Conservation (phyloP, 2,888 invertebrate genomes). For the Drosophila atripex region DNA sequence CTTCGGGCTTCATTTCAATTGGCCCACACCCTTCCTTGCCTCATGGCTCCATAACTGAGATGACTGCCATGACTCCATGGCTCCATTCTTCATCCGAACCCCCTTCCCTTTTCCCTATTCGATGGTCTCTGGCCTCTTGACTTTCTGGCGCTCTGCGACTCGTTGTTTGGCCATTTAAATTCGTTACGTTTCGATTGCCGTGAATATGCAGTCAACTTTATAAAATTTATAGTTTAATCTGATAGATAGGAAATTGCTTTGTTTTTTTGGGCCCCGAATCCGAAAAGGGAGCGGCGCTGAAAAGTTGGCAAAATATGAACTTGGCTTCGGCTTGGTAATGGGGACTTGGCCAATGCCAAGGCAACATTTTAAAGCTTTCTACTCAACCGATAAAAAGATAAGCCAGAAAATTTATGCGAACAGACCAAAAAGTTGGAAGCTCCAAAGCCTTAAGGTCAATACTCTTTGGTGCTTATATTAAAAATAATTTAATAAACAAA, state of each 20-base stretch:
- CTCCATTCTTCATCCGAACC: not conserved
- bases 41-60: not conserved
- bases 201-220: conserved; percentile 77
- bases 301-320: conserved; percentile 48
- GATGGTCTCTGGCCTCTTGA: conserved; percentile 45
- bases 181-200: conserved; percentile 78
- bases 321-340: conserved; percentile 6
- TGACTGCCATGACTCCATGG: conserved; percentile 4
- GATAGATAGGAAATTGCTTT: conserved; percentile 78
- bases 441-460: not conserved
- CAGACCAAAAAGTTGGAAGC: conserved; percentile 2
- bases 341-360: conserved; percentile 22
- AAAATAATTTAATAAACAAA: not conserved
- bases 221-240: conserved; percentile 78
- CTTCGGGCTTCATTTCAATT: conserved; percentile 73
- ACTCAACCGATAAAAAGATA: conserved; percentile 57
- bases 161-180: conserved; percentile 76
- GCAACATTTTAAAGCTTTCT: conserved; percentile 54
- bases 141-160: conserved; percentile 53
- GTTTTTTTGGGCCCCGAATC: conserved; percentile 54
- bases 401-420: conserved; percentile 51
- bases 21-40: conserved; percentile 20
- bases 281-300: conserved; percentile 27
- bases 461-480: not conserved
- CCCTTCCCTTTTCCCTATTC: not conserved